Conservation (phyloP, 2,888 invertebrate species). For the Ornithoptera alexandrae region DNA sequence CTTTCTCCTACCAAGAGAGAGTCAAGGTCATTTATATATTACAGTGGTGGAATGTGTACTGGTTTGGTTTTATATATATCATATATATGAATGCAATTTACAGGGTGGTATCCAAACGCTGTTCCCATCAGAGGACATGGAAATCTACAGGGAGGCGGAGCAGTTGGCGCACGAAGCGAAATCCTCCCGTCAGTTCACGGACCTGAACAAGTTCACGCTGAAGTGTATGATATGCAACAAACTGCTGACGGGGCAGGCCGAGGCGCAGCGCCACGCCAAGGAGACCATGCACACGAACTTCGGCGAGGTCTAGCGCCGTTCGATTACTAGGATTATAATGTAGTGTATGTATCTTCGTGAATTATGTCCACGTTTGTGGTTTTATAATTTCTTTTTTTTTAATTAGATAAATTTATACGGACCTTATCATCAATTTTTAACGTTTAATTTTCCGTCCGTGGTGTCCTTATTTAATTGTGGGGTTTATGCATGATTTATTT, state of each 20-base stretch:
- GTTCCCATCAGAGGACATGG: conserved; percentile 87
- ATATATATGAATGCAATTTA: conserved; percentile 35
- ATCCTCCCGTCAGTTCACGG: conserved; percentile 93
- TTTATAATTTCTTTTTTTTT: not conserved
- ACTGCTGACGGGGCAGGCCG: conserved; percentile 87
- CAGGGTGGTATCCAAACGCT: conserved; percentile 89
- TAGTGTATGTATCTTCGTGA: not conserved
- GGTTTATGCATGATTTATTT: not conserved
- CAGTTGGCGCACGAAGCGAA: conserved; percentile 93
- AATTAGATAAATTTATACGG: not conserved
- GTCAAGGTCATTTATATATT: too few relatives aligned
- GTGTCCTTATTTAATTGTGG: not conserved
- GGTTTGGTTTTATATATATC: too few relatives aligned
- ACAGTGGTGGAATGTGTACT: too few relatives aligned
- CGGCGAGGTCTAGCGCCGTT: conserved; percentile 83
- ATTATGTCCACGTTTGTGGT: conserved; percentile 3
- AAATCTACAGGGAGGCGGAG: conserved; percentile 88
- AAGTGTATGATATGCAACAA: conserved; percentile 90
- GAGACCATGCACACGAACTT: conserved; percentile 90
- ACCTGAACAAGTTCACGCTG: conserved; percentile 91
- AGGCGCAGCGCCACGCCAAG: conserved; percentile 92
- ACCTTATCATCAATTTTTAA: not conserved
- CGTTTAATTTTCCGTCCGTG: not conserved
- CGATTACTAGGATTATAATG: conserved; percentile 2
- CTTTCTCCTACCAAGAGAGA: too few relatives aligned